Conservation (phyloP, 2,888 invertebrate species). For the Nemotelus nigrinus region DNA sequence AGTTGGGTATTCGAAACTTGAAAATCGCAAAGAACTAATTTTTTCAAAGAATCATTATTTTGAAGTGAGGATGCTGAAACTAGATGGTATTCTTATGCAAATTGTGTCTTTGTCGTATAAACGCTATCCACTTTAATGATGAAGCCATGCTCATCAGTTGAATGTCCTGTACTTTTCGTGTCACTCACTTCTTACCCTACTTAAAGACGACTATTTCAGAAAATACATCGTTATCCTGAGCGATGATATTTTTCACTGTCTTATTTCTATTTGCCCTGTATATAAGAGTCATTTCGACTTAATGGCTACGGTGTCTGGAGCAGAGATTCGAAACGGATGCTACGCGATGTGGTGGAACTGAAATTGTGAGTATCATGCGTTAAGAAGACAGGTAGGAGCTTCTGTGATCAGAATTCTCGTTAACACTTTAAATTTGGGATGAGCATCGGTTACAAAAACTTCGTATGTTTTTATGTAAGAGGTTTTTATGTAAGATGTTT, state of each 20-base stretch:
- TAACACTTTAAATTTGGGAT: no score
- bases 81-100: neutral
- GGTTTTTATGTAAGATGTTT: no score
- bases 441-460: no score
- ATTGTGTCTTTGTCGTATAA: neutral
- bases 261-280: neutral
- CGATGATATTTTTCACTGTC: slow-evolving; percentile 12
- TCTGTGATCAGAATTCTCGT: no score
- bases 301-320: neutral
- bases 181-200: neutral
- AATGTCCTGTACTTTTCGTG: slow-evolving; percentile 5
- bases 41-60: neutral
- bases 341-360: neutral
- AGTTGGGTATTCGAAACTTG: no score
- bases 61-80: neutral
- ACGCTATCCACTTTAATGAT: neutral
- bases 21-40: no score
- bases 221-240: slow-evolving; percentile 17
- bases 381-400: no score
- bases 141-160: slow-evolving; percentile 13
- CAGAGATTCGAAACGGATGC: neutral
- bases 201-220: slow-evolving; percentile 9
- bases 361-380: neutral
- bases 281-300: neutral
- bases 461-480: no score